A percentile compares a stretch with the other conserved stretches of the same genome.
These are phyloP conservation scores for Entomobrya proxima DNA, from an alignment of 2,888 invertebrate genomes.

Conservation along the genomic window DNA sequence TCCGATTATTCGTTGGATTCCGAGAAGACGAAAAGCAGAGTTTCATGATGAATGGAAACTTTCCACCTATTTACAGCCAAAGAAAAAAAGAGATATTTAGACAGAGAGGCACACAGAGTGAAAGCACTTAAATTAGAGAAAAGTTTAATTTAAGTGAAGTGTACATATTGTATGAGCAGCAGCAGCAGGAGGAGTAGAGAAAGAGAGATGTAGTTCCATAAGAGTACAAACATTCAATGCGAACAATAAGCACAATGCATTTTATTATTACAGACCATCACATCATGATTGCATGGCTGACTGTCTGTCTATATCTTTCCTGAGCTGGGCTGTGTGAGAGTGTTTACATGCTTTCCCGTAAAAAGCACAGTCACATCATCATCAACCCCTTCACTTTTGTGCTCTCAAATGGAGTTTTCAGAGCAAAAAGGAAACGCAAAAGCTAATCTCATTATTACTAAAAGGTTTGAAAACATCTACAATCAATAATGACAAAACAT, in stretches of 20 bases:
- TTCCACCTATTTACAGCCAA: constrained; percentile 91
- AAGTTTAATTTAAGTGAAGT: constrained; percentile 40
- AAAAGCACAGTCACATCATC: constrained; percentile 28
- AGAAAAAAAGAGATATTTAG: constrained; percentile 77
- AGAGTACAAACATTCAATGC: not conserved
- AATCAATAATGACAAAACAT: constrained; percentile 59
- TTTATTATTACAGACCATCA: constrained; percentile 24
- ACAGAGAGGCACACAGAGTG: constrained; percentile 51
- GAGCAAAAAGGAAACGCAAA: constrained; percentile 19
- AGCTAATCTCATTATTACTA: constrained; percentile 65
- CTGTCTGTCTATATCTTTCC: not conserved
- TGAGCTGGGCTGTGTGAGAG: no score
- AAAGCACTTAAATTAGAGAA: constrained; percentile 47
- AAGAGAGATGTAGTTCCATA: no score
- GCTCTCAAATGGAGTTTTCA: constrained; percentile 39
- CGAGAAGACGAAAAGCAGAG: constrained; percentile 95
- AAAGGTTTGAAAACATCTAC: constrained; percentile 57
- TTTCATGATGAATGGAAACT: constrained; percentile 99
- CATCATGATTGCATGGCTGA: constrained; percentile 8
- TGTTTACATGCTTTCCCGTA: not conserved
- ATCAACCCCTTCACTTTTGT: constrained; percentile 39
- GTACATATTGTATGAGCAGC: not conserved
- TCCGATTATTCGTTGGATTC: constrained; percentile 74
- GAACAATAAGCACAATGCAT: constrained; percentile 2
- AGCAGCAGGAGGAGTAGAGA: not conserved